Base-by-base conservation (phyloP, 2,113 vertebrate genomes). In the Microcebus lehilahytsara region DNA sequence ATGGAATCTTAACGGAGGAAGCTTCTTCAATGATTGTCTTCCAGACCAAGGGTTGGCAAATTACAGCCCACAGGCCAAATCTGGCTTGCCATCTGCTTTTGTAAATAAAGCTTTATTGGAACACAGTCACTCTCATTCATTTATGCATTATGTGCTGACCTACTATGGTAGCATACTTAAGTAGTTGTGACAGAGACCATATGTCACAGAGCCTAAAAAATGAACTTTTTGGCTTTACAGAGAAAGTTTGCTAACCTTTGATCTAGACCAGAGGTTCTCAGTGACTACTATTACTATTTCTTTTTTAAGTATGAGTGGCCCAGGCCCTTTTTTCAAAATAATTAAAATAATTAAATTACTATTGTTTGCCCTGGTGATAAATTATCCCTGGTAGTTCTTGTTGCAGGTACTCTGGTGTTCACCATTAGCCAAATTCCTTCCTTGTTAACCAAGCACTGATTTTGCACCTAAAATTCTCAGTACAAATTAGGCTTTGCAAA, bases 91-190 rank as follows among this genome's bases (percentile, higher is more conserved):
- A 67, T 14, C 62, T 85, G 16, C 51, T 84, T 88, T 74, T 92
- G 0, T 84, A 78, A 96, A 94, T 80, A 91, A 89, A 92, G 60
- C 56, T 86, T 94, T 96, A 78, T 67, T 86, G 62, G 4, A 62
- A 74, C 69, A 89, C 27, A 85, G 22, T 1, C n/a, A 66, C 3
- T 84, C 6, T 74, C 53, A 78, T 34, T 91, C 34, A 91, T 78
- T 27, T 79, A 49, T 60, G 3, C n/a, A 42, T n/a, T 85, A 9
- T 27, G 32, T 80, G 32, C 42, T 90, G 79, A 64, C 37, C 34
- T 83, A 10, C 40, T 74, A 27, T 5, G 23, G 27, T 77, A 22
- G 40, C 40, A 85, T 37, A 89, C 16, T 5, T 66, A 46, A 96
- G 27, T 84, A 53, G 67, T 71, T 79, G 14, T 69, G 4, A 88